These are phyloP conservation scores for Drosophila yakuba DNA, from an alignment of 1,140 invertebrate species.

Conservation along the genomic window DNA sequence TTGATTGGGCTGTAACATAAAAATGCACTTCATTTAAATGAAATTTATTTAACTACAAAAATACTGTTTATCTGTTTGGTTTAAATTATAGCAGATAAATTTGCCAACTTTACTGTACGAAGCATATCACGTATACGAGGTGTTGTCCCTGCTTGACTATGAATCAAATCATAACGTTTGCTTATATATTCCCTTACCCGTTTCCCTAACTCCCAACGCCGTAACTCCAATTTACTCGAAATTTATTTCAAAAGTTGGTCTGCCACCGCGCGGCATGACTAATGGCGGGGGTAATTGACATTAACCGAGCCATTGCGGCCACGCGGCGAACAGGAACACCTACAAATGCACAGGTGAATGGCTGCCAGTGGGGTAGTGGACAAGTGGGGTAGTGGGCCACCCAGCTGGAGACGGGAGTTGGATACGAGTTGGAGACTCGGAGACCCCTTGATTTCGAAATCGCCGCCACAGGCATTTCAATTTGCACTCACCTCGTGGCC, in stretches of 20 bases:
- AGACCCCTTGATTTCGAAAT: not conserved
- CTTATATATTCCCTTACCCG: too few species aligned
- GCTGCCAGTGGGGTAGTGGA: not conserved
- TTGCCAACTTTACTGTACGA: too few species aligned
- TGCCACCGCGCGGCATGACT: not conserved
- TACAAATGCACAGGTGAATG: not conserved
- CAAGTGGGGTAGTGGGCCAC: not conserved
- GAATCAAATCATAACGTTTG: too few species aligned
- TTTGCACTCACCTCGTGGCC: conserved; percentile 83
- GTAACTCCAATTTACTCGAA: not conserved
- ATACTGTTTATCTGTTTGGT: too few species aligned
- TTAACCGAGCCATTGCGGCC: not conserved
- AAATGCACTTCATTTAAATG: not conserved
- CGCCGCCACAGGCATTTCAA: conserved; percentile 9
- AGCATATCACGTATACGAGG: not conserved
- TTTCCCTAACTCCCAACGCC: too few species aligned
- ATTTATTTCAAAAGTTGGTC: conserved; percentile 1
- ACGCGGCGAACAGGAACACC: not conserved
- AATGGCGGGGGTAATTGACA: conserved; percentile 13
- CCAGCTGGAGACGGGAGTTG: too few species aligned
- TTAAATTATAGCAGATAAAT: too few species aligned
- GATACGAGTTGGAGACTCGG: too few species aligned
- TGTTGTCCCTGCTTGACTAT: not conserved
- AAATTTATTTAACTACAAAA: not conserved
- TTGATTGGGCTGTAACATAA: not conserved